Evolutionary conservation across 2,797 vertebrate species (phyloP).

Genomic region (Cygnus olor): DNA sequence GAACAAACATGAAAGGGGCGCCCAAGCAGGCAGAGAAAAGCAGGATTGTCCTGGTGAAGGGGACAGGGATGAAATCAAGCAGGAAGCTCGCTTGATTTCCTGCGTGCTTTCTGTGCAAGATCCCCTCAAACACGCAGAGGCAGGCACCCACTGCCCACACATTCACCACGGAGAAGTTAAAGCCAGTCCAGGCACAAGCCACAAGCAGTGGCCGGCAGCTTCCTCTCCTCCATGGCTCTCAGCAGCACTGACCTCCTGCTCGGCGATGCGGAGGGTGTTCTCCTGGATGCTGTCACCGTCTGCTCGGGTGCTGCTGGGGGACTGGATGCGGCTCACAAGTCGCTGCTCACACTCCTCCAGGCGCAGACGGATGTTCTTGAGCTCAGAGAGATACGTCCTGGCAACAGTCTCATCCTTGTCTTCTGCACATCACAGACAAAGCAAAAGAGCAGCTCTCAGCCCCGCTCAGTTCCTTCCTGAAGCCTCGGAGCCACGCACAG

Average conservation of each 20-base stretch:
- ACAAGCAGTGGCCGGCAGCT: neutral
- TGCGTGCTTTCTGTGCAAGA: neutral
- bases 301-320: slow-evolving; percentile 71
- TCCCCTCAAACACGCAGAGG: neutral
- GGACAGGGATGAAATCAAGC: fast-evolving
- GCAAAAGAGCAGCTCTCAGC: neutral
- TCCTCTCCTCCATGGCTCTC: neutral
- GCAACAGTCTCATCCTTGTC: slow-evolving; percentile 93
- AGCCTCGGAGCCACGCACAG: fast-evolving
- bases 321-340: slow-evolving; percentile 84
- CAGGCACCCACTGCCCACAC: neutral
- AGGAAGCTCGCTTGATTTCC: neutral
- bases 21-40: neutral
- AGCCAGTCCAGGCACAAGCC: fast-evolving
- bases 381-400: slow-evolving; percentile 89
- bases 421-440: slow-evolving; percentile 76
- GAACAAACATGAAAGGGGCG: neutral
- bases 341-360: slow-evolving; percentile 89
- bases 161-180: fast-evolving
- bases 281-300: slow-evolving; percentile 78
- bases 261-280: slow-evolving; percentile 82
- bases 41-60: neutral
- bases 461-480: fast-evolving
- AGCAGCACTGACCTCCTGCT: slow-evolving; percentile 88
- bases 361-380: slow-evolving; percentile 86